Evolutionary conservation across 2,113 vertebrate species (phyloP), one percentile per base, ranked within the genome.

Genomic region (Zosterops hypoxanthus): DNA sequence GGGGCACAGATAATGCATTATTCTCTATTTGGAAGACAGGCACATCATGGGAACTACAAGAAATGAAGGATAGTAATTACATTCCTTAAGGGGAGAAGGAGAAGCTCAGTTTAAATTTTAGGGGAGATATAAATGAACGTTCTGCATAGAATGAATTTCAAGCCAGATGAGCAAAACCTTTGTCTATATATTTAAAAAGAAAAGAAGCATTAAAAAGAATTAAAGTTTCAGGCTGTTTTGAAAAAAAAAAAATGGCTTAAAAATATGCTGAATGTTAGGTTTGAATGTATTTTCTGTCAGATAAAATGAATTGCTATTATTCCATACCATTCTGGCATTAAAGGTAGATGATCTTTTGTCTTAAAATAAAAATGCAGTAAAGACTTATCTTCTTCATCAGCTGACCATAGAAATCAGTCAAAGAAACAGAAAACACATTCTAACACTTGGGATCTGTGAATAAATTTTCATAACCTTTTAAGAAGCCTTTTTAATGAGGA

Each of bases 41-140:
- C 91, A 91, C 66, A 80, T 95, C 89, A 80, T 66, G 50, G 33
- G 39, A 85, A 34, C 73, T 94, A 90, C 70, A 76, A 85, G 91
- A 95, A 94, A 95, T 88, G 84, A 95, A 94, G 24, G 73, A 87
- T 65, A 88, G 83, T 76, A 95, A 93, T 95, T 95, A 61, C 65
- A 60, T 88, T 93, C 83, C 94, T 94, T 95, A 82, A 91, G 88
- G 92, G 89, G 21, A 92, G 57, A 79, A 24, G 55, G 7, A 95
- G 25, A 88, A 87, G 46, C 55, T 85, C 72, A 87, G 59, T 87
- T 95, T 70, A 84, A 95, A 84, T 91, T 94, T 94, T 85, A 87
- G 26, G 36, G 80, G 66, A 80, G 17, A 90, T 36, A 87, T 26
- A 86, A 86, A 86, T 89, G 73, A 79, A 28, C 22, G 46, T 14